Evolutionary conservation across 2,797 vertebrate species (phyloP).

Genomic region (Diglossa cyanea): DNA sequence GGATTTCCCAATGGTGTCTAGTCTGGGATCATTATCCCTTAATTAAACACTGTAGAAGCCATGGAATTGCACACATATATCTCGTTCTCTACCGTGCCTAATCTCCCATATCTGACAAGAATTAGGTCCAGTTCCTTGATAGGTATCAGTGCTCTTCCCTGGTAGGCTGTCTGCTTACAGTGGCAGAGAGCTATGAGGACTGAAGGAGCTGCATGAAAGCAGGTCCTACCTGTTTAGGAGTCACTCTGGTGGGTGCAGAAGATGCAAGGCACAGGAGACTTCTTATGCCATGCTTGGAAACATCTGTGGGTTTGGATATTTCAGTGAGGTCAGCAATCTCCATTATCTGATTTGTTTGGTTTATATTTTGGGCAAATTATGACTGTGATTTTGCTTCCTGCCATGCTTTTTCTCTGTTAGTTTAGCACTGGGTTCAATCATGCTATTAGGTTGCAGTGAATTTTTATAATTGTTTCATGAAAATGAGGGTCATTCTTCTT

Average conservation of each 20-base stretch:
- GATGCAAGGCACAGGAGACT: not conserved
- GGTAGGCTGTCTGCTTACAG: not conserved
- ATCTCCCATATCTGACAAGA: not conserved
- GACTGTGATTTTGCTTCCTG: not conserved
- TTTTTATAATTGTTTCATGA: not conserved
- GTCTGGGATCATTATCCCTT: not conserved
- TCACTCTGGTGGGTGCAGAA: not conserved
- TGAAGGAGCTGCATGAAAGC: not conserved
- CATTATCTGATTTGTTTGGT: not conserved
- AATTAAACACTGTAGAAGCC: not conserved
- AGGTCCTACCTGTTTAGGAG: not conserved
- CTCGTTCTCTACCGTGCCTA: not conserved
- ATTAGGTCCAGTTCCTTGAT: not conserved
- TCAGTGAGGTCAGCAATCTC: not conserved
- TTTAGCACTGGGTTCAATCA: not conserved
- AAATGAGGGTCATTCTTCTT: not conserved
- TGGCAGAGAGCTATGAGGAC: not conserved
- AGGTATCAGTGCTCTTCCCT: not conserved
- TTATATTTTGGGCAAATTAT: not conserved
- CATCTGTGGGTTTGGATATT: not conserved
- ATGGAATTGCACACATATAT: not conserved
- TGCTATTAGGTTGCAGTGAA: not conserved
- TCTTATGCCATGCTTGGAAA: not conserved
- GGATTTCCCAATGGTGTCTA: not conserved
- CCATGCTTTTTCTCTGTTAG: not conserved